Conservation (phyloP, 2,797 vertebrate species). For the Sebastes kiyomatsui region DNA sequence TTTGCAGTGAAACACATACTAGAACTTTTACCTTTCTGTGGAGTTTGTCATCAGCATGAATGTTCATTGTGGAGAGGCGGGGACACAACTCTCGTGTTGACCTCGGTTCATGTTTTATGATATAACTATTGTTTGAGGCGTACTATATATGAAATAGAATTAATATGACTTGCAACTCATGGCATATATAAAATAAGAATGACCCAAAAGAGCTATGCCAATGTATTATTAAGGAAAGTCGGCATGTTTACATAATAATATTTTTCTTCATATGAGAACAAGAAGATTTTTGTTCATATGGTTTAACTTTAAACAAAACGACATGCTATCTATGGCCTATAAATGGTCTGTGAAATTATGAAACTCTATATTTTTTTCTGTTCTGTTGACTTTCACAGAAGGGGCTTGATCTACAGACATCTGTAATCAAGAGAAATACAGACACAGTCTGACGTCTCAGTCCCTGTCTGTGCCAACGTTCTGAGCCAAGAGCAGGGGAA, state of each 20-base stretch:
- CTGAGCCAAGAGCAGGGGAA: conserved; percentile 40
- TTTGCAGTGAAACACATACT: not conserved
- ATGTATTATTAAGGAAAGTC: not conserved
- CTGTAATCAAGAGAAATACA: conserved; percentile 42
- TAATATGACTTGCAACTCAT: not conserved
- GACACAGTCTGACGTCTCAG: conserved; percentile 30
- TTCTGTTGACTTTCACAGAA: conserved; percentile 25
- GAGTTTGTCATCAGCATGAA: not conserved
- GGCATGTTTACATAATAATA: conserved; percentile 1
- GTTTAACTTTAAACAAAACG: conserved; percentile 6
- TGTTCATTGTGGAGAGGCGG: not conserved
- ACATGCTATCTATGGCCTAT: not conserved
- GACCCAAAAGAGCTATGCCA: not conserved
- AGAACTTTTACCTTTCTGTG: not conserved
- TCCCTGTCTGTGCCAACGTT: conserved; percentile 21
- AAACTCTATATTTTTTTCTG: conserved; percentile 15
- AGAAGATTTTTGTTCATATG: not conserved
- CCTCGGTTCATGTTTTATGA: not conserved
- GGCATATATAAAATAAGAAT: not conserved
- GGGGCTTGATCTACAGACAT: conserved; percentile 15
- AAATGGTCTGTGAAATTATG: conserved; percentile 11
- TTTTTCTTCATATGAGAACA: not conserved
- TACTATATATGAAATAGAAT: not conserved
- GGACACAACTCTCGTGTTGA: not conserved
- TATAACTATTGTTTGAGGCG: not conserved